Evolutionary conservation across 2,888 invertebrate species (phyloP).

Genomic region (Standfussiana lucernea): DNA sequence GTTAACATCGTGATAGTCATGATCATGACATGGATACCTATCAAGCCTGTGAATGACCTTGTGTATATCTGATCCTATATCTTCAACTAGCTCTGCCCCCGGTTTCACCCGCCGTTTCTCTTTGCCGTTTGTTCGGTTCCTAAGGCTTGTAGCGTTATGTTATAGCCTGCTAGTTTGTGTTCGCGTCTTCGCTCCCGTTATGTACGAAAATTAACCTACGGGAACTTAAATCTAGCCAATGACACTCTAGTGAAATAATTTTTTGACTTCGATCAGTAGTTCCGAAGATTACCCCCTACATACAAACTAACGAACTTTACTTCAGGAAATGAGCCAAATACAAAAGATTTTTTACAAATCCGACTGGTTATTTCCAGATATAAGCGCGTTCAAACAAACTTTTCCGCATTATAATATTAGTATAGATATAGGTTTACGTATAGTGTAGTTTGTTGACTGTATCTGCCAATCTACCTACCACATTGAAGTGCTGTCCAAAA

Average conservation of each 20-base stretch:
- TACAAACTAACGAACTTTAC: too few species aligned
- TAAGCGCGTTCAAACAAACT: neutral
- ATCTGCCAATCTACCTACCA: neutral
- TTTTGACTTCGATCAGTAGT: too few species aligned
- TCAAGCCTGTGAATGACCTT: neutral
- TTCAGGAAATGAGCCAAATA: neutral
- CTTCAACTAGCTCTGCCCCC: neutral
- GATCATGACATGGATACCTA: neutral
- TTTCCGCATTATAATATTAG: neutral
- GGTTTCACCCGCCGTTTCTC: neutral
- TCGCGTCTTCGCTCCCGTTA: too few species aligned
- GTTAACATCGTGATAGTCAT: neutral
- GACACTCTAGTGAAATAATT: too few species aligned
- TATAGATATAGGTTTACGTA: neutral
- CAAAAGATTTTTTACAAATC: neutral
- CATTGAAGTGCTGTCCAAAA: neutral
- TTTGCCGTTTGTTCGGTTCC: neutral
- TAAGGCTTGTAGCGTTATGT: neutral
- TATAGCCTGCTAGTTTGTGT: neutral
- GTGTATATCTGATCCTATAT: neutral
- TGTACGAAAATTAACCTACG: too few species aligned
- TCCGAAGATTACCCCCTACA: too few species aligned
- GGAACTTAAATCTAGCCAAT: too few species aligned
- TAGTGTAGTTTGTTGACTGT: neutral
- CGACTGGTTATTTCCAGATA: neutral